phyloP scores from a whole-genome alignment of 2,113 vertebrate genomes.

The Lasiurus borealis region DNA sequence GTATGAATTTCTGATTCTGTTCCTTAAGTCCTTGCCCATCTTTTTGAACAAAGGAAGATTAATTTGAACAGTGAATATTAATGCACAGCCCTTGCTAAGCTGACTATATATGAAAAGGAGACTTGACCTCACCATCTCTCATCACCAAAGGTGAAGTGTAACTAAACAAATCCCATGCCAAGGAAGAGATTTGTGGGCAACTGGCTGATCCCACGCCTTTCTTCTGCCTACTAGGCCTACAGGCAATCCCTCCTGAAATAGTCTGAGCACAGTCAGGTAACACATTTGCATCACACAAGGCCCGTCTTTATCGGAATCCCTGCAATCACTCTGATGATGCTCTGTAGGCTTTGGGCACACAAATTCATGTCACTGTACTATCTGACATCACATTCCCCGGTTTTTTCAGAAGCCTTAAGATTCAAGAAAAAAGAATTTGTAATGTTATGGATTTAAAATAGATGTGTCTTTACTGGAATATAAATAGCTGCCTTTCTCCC shows the following conservation, averaged over 20 bases:
- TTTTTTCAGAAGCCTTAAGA: conserved; percentile 56
- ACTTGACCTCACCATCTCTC: background rate
- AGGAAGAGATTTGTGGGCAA: conserved; percentile 23
- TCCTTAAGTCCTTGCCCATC: conserved; percentile 6
- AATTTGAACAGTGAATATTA: conserved; percentile 9
- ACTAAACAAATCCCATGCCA: background rate
- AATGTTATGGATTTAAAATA: conserved; percentile 60
- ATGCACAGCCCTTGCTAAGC: background rate
- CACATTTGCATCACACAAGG: background rate
- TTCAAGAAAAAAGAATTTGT: conserved; percentile 52
- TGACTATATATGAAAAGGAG: background rate
- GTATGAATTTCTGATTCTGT: background rate
- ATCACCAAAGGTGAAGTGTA: background rate
- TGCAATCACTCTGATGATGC: background rate
- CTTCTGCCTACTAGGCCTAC: background rate
- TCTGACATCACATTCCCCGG: background rate
- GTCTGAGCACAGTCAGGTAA: background rate
- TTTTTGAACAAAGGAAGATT: background rate
- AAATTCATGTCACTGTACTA: background rate
- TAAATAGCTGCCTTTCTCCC: conserved; percentile 66
- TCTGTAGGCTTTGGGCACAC: background rate
- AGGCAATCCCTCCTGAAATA: background rate
- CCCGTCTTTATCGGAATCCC: background rate
- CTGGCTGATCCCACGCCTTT: background rate
- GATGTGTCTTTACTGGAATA: conserved; percentile 60